phyloP scores from a whole-genome alignment of 2,797 vertebrate species.

The Poeciliopsis paucimaculata region DNA sequence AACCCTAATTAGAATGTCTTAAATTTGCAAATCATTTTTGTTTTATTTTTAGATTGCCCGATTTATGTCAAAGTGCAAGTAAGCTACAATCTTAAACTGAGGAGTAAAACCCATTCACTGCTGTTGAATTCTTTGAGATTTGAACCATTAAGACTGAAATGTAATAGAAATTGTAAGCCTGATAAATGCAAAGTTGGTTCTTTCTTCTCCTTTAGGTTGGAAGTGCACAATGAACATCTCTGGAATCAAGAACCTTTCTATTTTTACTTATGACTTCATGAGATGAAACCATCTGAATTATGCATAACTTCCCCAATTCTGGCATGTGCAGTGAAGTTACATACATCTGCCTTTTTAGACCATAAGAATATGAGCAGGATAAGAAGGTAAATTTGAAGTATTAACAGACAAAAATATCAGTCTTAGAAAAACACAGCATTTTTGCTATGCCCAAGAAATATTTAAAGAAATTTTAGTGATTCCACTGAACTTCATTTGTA shows the following conservation, averaged over 20 bases:
- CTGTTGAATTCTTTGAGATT: neutral
- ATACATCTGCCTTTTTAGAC: neutral
- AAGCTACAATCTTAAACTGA: neutral
- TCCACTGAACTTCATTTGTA: neutral
- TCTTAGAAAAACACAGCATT: neutral
- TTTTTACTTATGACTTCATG: neutral
- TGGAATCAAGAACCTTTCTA: neutral
- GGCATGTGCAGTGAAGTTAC: neutral
- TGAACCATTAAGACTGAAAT: neutral
- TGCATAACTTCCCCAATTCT: neutral
- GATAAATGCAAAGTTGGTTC: neutral
- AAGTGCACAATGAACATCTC: neutral
- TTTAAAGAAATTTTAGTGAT: neutral
- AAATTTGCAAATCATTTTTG: neutral
- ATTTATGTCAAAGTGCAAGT: neutral
- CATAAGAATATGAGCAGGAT: neutral
- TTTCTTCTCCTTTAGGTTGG: neutral
- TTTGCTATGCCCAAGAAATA: neutral
- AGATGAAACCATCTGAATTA: neutral
- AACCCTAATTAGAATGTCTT: constrained; percentile 11
- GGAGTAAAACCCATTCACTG: neutral
- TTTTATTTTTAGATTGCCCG: neutral
- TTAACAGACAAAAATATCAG: neutral
- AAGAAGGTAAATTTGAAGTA: neutral
- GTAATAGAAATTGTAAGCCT: neutral